Base-by-base conservation (phyloP, 1,140 invertebrate genomes). In the Heterodera carotae region DNA sequence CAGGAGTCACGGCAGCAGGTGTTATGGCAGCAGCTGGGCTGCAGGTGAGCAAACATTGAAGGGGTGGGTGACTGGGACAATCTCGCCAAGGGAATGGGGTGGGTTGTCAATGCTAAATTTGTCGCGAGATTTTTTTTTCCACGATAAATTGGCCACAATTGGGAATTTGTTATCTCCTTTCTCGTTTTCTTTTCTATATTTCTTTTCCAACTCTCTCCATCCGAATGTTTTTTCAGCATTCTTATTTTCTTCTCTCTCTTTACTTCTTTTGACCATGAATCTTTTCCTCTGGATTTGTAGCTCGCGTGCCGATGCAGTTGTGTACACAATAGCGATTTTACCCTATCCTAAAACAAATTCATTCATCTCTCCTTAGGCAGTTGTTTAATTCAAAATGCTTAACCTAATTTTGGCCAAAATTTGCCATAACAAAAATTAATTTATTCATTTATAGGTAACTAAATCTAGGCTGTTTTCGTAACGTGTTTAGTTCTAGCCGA, bases 1-100 rank as follows among this genome's bases (percentile, higher is more conserved):
- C 73, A 18, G 31, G n/a, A 12, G 22, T 25, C 8, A 18, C 62
- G 25, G 62, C 62, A 22, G 62, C 62, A 66, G 62, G 62, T 66
- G 62, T 66, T 66, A 22, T 66, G 27, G 62, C 62, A 62, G 59
- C 36, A 6, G 36, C 36, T 39, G 36, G 59, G 33, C 27, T 66
- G 1, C 62, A 66, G 62, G 62, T 66, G 62, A 66, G 62, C 62
- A 66, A 66, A 66, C 62, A 34, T 27, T 62, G n/a, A 62, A 8
- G 60, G n/a, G 60, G 2, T 2, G 59, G 29, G 8, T 7, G 60
- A 6, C n/a, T n/a, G n/a, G n/a, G n/a, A n/a, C n/a, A n/a, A n/a
- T n/a, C n/a, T n/a, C 60, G 8, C 60, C 8, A 18, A 4, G n/a
- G n/a, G 39, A 12, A 62, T 25, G 29, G n/a, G 22, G 10, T 8